These are phyloP conservation scores for Butorides virescens DNA, from an alignment of 2,113 vertebrate genomes.

Conservation along the genomic window DNA sequence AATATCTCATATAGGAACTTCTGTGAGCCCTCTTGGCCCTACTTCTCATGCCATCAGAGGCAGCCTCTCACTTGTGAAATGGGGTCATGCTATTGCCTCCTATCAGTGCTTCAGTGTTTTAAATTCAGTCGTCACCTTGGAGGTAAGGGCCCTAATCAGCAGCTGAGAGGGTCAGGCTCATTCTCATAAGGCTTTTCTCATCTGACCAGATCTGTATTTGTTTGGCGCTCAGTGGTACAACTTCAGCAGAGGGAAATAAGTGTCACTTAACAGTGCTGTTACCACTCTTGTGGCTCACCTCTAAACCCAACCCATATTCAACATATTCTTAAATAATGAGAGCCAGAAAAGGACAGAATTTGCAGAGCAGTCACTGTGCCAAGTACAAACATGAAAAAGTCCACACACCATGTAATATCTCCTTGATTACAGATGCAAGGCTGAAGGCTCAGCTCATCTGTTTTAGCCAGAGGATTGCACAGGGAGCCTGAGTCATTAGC, in stretches of 20 bases:
- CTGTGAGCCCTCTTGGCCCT: neutral
- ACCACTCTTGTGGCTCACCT: neutral
- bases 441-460: neutral
- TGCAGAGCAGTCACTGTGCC: neutral
- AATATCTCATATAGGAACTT: neutral
- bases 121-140: neutral
- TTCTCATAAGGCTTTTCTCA: neutral
- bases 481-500: neutral
- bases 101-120: neutral
- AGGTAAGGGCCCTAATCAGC: neutral
- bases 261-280: neutral
- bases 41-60: neutral
- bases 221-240: neutral
- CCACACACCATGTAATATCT: accelerated
- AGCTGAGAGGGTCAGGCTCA: neutral
- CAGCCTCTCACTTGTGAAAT: neutral
- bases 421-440: neutral
- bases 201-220: neutral
- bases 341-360: neutral
- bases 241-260: neutral
- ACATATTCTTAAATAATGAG: neutral
- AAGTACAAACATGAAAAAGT: neutral
- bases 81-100: neutral
- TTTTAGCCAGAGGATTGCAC: neutral
- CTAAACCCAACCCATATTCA: neutral